Base-by-base conservation (phyloP, 2,797 vertebrate genomes). In the Myripristis murdjan region DNA sequence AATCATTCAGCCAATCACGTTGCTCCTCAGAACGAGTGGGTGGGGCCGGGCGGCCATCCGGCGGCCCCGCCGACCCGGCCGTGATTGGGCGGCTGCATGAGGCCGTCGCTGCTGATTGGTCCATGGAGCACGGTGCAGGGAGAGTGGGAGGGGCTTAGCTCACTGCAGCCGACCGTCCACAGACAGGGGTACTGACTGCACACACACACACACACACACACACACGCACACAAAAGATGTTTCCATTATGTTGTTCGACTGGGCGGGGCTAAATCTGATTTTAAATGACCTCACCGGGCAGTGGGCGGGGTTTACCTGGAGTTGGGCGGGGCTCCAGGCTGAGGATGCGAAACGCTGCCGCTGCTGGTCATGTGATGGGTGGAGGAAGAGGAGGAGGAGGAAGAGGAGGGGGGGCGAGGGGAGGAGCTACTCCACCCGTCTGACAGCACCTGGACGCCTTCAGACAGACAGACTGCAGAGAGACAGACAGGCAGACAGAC, bases 161-260 rank as follows among this genome's bases (percentile, higher is more conserved):
- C 91, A 2, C 91, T 82, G 67, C 94, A 96, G 77, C 95, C 96
- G 64, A 97, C 93, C 2, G 96, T 95, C 97, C 97, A 98, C 70
- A 98, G 93, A 86, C 96, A 97, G 0, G 97, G 95, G 52, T 96
- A 97, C 86, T 96, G 96, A 89, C 97, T 99, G 91, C 48, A 89
- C 47, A 83, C 2, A 79, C 7, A 66, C 5, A 69, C 5, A 64
- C 2, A 43, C 11, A 46, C 1, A 39, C 24, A 35, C 43, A 41
- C 5, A 20, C 28, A 28, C 28, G 20, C 20, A 20, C 20, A 23
- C 43, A 26, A n/a, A n/a, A n/a, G n/a, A n/a, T n/a, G n/a, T n/a
- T n/a, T n/a, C n/a, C n/a, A n/a, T n/a, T n/a, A n/a, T n/a, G n/a
- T n/a, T n/a, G n/a, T n/a, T n/a, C n/a, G n/a, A n/a, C n/a, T 24